Conservation (phyloP, 2,888 invertebrate species). For the Cheilosia scutellata region DNA sequence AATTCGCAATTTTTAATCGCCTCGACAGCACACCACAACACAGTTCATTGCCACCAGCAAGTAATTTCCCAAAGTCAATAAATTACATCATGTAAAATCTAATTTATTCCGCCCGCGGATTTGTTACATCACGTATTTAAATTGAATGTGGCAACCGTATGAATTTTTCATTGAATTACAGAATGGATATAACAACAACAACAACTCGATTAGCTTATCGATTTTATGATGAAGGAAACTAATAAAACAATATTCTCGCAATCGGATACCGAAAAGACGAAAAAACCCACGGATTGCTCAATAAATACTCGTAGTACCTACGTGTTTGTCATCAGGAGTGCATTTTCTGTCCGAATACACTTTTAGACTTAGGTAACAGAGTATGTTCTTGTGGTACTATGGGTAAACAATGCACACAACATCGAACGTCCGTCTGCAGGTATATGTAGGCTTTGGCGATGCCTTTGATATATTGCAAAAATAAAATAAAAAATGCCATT, state of each 20-base stretch:
- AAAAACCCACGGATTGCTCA: constrained; percentile 16
- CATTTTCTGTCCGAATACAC: constrained; percentile 24
- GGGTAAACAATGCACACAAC: constrained; percentile 7
- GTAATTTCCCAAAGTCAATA: not conserved
- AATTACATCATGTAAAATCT: constrained; percentile 16
- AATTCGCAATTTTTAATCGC: not conserved
- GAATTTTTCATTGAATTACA: constrained; percentile 20
- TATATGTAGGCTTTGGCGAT: constrained; percentile 8
- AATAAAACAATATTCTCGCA: constrained; percentile 27
- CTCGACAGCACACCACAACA: not conserved
- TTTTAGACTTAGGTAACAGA: constrained; percentile 11
- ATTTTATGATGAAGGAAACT: constrained; percentile 26
- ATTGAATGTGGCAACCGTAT: not conserved
- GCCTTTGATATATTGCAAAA: constrained; percentile 36
- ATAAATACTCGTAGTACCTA: constrained; percentile 9
- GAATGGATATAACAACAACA: constrained; percentile 5
- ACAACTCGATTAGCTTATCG: not conserved
- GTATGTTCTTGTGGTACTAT: constrained; percentile 5
- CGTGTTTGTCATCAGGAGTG: constrained; percentile 8
- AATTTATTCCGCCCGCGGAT: not conserved
- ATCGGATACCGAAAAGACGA: constrained; percentile 6
- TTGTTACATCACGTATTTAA: constrained; percentile 21
- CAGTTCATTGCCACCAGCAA: constrained; percentile 14
- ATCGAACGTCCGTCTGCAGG: constrained; percentile 2
- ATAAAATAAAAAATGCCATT: constrained; percentile 43